Base-by-base conservation (phyloP, 2,113 vertebrate genomes). In the Shinisaurus crocodilurus region DNA sequence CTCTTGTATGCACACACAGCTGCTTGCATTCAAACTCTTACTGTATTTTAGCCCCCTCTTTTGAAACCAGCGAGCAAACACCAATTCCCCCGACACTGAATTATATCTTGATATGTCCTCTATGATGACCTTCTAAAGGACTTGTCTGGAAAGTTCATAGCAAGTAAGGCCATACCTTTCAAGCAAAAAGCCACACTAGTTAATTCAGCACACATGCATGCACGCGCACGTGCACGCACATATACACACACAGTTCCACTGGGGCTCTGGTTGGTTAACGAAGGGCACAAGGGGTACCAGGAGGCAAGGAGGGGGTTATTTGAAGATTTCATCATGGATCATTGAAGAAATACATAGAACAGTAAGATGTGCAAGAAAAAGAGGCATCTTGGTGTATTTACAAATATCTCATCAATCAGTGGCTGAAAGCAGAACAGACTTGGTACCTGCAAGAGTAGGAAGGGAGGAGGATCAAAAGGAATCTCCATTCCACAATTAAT, bases 401-500 rank as follows among this genome's bases (percentile, higher is more conserved):
- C 81, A 77, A 80, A 29, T 5, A 32, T 74, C 9, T 12, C 27
- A 43, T 43, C 12, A 60, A n/a, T 34, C 60, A 37, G 45, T 15
- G 29, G 48, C n/a, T 88, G 85, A 92, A 40, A 88, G 92, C 87
- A 75, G 60, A 63, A 63, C 86, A 93, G 87, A 91, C 40, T 75
- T 82, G 92, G 93, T 43, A 65, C 43, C 45, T 70, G 43, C 16
- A 3, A 91, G 92, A 90, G 84, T 93, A 90, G 91, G 82, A 13
- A 70, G 90, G 85, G 89, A 86, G 63, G 60, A 5, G 60, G 6
- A 23, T 45, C 57, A 83, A 87, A 93, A 40, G 89, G 89, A 88
- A 92, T 94, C 90, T 93, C 92, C 88, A 91, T 90, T 88, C 93
- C 95, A 90, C 93, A 92, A 92, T 43, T 63, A 93, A 89, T 81